These are phyloP conservation scores for Neelides sp. DNA, from an alignment of 1,140 invertebrate genomes.

Conservation along the genomic window DNA sequence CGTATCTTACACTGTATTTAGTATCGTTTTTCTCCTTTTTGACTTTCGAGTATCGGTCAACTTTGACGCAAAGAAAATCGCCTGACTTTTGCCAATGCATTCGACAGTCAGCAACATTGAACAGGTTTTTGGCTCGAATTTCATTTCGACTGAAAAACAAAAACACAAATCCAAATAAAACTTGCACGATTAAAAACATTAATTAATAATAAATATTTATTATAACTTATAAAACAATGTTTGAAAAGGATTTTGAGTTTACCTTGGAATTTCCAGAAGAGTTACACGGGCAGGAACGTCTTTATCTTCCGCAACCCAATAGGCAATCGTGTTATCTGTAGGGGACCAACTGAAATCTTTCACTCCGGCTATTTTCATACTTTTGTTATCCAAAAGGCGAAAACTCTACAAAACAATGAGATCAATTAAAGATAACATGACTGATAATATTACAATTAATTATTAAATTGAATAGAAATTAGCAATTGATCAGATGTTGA, in stretches of 20 bases:
- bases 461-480: neutral
- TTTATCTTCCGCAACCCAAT: slow-evolving; percentile 97
- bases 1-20: slow-evolving; percentile 69
- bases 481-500: neutral
- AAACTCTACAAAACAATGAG: slow-evolving; percentile 54
- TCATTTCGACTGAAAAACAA: slow-evolving; percentile 57
- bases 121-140: slow-evolving; percentile 90
- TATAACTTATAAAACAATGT: neutral
- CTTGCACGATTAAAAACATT: neutral
- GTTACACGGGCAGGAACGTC: slow-evolving; percentile 75
- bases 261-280: slow-evolving; percentile 68
- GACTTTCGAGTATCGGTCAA: slow-evolving; percentile 91
- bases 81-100: slow-evolving; percentile 99
- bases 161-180: slow-evolving; percentile 14
- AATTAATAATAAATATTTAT: slow-evolving; percentile 2
- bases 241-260: slow-evolving; percentile 13
- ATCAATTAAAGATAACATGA: neutral
- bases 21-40: slow-evolving; percentile 69
- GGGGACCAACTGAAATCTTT: slow-evolving; percentile 96
- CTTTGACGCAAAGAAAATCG: slow-evolving; percentile 94
- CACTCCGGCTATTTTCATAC: slow-evolving; percentile 80
- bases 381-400: slow-evolving; percentile 83
- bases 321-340: slow-evolving; percentile 87
- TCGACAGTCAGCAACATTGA: slow-evolving; percentile 95
- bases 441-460: neutral